These are phyloP conservation scores for Catharus bicknelli DNA, from an alignment of 2,113 vertebrate species.

Conservation along the genomic window DNA sequence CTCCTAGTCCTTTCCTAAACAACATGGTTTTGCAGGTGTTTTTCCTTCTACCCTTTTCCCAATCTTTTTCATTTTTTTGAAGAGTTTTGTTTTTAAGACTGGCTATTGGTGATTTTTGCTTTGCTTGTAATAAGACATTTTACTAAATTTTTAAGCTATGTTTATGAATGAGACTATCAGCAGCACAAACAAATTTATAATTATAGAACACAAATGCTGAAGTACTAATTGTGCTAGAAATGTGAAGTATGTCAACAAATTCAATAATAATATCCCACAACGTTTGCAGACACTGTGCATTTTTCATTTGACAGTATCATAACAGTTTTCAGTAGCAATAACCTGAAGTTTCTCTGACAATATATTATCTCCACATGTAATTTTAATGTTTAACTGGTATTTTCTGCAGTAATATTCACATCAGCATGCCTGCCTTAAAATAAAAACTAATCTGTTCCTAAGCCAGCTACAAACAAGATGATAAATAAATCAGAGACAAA, in stretches of 20 bases:
- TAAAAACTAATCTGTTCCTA: slow-evolving; percentile 45
- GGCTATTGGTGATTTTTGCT: neutral
- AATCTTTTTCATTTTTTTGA: neutral
- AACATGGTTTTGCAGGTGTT: neutral
- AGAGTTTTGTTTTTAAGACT: neutral
- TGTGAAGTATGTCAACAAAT: neutral
- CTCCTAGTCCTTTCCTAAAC: neutral
- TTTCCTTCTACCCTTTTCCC: neutral
- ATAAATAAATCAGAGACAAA: slow-evolving; percentile 50
- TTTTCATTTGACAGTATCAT: neutral
- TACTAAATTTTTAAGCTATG: neutral
- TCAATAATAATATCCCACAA: neutral
- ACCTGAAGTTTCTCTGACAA: slow-evolving; percentile 21
- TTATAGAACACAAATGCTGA: neutral
- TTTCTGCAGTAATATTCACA: slow-evolving; percentile 25
- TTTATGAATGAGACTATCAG: neutral
- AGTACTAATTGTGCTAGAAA: slow-evolving; percentile 7
- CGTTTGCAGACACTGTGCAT: neutral
- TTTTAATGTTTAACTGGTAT: slow-evolving; percentile 38
- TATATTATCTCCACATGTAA: slow-evolving; percentile 19
- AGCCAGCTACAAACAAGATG: slow-evolving; percentile 50
- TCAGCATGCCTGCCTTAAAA: slow-evolving; percentile 1
- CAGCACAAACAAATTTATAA: neutral
- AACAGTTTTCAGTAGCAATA: neutral
- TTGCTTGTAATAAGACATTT: neutral